Conservation (phyloP, 1,140 invertebrate genomes). For the Hylyphantes graminicola region DNA sequence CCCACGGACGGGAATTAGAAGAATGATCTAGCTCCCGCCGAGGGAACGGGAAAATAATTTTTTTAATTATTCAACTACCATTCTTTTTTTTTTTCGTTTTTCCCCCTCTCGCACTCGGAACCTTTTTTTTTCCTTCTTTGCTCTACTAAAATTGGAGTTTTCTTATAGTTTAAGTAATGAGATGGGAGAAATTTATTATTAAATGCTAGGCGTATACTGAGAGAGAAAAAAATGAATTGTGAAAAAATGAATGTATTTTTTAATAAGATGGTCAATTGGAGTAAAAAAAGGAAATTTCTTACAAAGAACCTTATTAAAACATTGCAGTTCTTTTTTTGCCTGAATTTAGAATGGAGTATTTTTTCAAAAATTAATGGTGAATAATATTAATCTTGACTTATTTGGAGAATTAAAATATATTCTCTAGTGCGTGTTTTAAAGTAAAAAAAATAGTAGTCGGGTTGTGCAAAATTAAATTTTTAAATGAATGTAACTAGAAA, state of each 20-base stretch:
- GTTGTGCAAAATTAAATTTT: no score
- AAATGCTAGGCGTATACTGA: conserved; percentile 44
- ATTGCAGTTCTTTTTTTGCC: conserved; percentile 35
- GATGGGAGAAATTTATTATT: conserved; percentile 52
- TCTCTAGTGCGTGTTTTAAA: no score
- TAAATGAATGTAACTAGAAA: no score
- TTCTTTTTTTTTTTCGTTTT: conserved; percentile 29
- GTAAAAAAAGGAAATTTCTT: conserved; percentile 24
- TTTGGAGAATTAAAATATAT: conserved; percentile 21
- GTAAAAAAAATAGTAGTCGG: no score
- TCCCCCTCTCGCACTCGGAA: not conserved
- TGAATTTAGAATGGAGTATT: conserved; percentile 5
- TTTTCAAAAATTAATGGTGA: conserved; percentile 8
- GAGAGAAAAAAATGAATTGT: conserved; percentile 41
- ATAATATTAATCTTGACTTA: conserved; percentile 37
- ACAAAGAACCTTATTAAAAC: conserved; percentile 46
- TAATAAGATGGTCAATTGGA: conserved; percentile 25
- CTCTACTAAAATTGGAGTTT: conserved; percentile 44
- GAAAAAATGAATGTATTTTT: conserved; percentile 41
- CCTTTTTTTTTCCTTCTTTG: conserved; percentile 5
- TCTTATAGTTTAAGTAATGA: conserved; percentile 58
- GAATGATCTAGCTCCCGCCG: conserved; percentile 31
- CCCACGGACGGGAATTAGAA: conserved; percentile 5
- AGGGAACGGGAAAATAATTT: conserved; percentile 43
- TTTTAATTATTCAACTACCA: conserved; percentile 48